A percentile compares a stretch with the other conserved stretches of the same genome.
Evolutionary conservation across 2,113 vertebrate genomes (phyloP).

Genomic region (Aptenodytes patagonicus): DNA sequence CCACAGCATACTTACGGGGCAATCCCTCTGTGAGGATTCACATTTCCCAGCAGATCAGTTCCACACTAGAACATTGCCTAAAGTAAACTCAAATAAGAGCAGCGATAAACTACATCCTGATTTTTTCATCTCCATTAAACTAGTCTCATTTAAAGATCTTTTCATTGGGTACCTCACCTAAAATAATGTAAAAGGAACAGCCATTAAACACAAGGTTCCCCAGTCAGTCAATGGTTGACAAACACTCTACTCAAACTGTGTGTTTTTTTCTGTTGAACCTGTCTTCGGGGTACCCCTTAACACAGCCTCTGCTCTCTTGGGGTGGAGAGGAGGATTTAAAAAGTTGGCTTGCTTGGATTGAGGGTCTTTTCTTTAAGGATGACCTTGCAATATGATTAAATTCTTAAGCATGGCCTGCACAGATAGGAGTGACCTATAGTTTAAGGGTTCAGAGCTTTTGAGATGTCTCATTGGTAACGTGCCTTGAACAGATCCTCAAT

Average conservation of each 20-base stretch:
- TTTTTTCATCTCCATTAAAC: not conserved
- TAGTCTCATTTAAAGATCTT: not conserved
- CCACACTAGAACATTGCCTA: not conserved
- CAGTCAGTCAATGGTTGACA: not conserved
- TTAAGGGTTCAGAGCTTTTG: not conserved
- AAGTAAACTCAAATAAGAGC: not conserved
- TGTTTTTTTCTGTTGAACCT: not conserved
- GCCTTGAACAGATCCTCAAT: not conserved
- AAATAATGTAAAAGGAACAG: not conserved
- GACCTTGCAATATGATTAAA: not conserved
- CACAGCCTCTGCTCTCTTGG: not conserved
- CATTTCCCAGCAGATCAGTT: not conserved
- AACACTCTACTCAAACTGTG: not conserved
- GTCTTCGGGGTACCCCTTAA: not conserved
- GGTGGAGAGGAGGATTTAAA: not conserved
- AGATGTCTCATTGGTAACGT: not conserved
- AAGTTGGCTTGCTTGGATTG: not conserved
- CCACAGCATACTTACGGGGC: fast-evolving
- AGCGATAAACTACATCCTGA: not conserved
- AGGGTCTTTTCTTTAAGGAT: not conserved
- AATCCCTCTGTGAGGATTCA: not conserved
- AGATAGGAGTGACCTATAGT: not conserved
- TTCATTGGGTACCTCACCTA: not conserved
- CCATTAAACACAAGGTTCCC: not conserved
- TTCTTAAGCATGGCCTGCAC: not conserved